These are phyloP conservation scores for Meghimatium bilineatum DNA, from an alignment of 2,888 invertebrate genomes.

Conservation along the genomic window DNA sequence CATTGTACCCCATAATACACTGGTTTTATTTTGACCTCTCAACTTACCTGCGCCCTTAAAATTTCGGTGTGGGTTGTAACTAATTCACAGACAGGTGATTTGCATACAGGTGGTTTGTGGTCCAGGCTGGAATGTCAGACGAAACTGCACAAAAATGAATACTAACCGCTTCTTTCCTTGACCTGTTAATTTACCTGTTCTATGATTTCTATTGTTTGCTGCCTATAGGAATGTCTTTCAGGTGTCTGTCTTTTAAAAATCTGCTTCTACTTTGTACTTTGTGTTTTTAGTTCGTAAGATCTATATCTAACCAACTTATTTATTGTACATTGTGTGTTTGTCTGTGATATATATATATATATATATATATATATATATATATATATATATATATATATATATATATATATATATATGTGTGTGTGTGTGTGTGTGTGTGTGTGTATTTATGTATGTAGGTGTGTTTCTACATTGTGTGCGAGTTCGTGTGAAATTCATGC, in stretches of 20 bases:
- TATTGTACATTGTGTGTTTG: no score
- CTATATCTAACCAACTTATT: no score
- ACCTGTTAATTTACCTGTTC: background rate
- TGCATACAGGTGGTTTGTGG: background rate
- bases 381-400: background rate
- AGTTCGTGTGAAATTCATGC: background rate
- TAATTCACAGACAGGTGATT: background rate
- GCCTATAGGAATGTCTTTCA: background rate
- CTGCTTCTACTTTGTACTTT: no score
- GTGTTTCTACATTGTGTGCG: background rate
- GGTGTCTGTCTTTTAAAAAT: no score
- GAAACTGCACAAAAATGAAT: background rate
- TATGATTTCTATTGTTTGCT: background rate
- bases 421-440: background rate
- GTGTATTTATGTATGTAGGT: background rate
- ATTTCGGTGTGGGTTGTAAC: background rate
- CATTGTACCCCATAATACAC: background rate
- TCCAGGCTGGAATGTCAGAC: background rate
- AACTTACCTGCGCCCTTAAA: background rate
- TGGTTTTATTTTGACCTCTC: background rate
- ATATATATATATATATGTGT: background rate
- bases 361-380: background rate
- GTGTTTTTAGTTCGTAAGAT: no score
- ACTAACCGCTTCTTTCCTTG: no score
- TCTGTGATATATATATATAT: background rate